These are phyloP conservation scores for Leptopterna dolabrata DNA, from an alignment of 2,888 invertebrate genomes.

Conservation along the genomic window DNA sequence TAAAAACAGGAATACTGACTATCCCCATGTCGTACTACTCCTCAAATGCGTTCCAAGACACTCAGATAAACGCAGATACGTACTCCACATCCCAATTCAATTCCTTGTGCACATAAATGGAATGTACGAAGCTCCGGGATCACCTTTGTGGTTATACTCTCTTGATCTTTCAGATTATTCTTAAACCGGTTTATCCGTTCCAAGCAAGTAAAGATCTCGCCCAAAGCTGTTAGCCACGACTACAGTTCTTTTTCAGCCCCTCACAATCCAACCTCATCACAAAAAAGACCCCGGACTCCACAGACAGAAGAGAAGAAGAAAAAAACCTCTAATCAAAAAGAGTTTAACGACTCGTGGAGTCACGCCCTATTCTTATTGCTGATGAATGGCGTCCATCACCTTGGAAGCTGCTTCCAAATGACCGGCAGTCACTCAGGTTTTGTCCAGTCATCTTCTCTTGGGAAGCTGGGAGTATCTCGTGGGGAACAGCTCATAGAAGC, in stretches of 20 bases:
- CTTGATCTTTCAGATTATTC: background rate
- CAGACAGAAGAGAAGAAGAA: background rate
- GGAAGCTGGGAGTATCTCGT: background rate
- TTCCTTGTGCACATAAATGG: too few relatives aligned
- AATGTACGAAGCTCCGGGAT: background rate
- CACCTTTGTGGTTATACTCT: background rate
- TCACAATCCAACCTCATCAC: background rate
- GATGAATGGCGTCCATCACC: conserved; percentile 3
- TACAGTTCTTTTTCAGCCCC: background rate
- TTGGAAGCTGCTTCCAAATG: background rate
- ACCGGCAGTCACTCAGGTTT: background rate
- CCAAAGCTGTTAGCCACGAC: background rate
- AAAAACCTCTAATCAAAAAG: background rate
- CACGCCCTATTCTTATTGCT: conserved; percentile 7
- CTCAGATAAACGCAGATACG: too few relatives aligned
- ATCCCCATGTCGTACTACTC: too few relatives aligned
- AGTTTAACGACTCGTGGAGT: conserved; percentile 3
- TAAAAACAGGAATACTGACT: too few relatives aligned
- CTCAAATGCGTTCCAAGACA: too few relatives aligned
- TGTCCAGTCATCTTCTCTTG: conserved; percentile 6
- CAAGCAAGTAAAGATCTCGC: background rate
- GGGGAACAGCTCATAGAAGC: background rate
- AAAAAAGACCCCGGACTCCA: background rate
- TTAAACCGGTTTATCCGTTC: background rate
- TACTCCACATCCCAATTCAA: too few relatives aligned